phyloP scores from a whole-genome alignment of 2,113 vertebrate genomes.

The Gasterosteus nipponicus region DNA sequence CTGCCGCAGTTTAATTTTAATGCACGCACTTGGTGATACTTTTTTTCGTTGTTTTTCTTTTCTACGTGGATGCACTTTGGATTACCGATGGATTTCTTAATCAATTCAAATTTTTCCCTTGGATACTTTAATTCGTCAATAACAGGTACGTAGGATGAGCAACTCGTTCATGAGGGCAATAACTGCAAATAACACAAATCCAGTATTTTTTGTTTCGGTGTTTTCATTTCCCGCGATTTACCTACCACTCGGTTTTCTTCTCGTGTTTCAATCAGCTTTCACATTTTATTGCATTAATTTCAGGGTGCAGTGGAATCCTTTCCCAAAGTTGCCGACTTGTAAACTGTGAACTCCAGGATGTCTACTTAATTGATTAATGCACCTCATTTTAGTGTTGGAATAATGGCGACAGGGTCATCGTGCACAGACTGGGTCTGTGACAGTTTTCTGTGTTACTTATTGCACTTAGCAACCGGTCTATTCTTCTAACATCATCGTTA shows the following conservation, averaged over 20 bases:
- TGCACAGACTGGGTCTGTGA: neutral
- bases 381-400: neutral
- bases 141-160: conserved; percentile 47
- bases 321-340: too few species aligned
- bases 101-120: conserved; percentile 52
- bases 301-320: neutral
- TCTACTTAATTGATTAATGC: neutral
- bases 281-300: neutral
- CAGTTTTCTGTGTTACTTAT: neutral
- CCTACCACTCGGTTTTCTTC: neutral
- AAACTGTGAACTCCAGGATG: neutral
- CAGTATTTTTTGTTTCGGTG: neutral
- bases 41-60: neutral
- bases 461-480: neutral
- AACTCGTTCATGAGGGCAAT: neutral
- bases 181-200: neutral
- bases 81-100: conserved; percentile 68
- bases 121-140: conserved; percentile 42
- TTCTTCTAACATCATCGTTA: neutral
- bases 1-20: neutral
- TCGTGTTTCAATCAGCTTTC: neutral
- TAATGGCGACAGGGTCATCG: neutral
- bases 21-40: neutral
- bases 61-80: conserved; percentile 24
- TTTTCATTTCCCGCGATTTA: neutral